Conservation (phyloP, 2,113 vertebrate genomes). For the Brachypteracias leptosomus region DNA sequence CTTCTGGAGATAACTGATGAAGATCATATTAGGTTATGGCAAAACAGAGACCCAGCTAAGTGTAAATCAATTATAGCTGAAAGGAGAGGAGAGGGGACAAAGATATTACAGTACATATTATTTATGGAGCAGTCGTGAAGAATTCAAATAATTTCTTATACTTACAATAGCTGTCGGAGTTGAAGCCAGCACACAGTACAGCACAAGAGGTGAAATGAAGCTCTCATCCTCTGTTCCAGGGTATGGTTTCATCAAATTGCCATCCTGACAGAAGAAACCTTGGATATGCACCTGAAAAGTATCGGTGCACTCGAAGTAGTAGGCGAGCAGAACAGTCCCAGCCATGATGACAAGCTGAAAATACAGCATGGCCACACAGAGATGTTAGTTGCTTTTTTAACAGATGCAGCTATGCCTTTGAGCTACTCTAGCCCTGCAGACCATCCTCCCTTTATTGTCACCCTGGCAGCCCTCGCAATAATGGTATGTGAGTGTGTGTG, state of each 20-base stretch:
- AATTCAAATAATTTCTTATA: slow-evolving; percentile 61
- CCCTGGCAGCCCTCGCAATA: slow-evolving; percentile 11
- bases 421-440: slow-evolving; percentile 34
- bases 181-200: slow-evolving; percentile 93
- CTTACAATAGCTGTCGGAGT: slow-evolving; percentile 92
- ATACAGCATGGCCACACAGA: slow-evolving; percentile 82
- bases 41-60: neutral
- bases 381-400: slow-evolving; percentile 64
- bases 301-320: slow-evolving; percentile 98
- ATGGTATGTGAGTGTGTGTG: neutral
- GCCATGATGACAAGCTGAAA: slow-evolving; percentile 99
- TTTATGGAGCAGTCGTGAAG: neutral
- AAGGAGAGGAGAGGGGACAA: neutral
- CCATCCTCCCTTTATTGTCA: slow-evolving; percentile 46
- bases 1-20: neutral
- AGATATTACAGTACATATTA: neutral
- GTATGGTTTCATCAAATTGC: slow-evolving; percentile 96
- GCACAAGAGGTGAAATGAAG: slow-evolving; percentile 92
- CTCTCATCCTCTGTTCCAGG: slow-evolving; percentile 92
- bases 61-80: neutral
- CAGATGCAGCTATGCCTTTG: slow-evolving; percentile 11
- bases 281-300: slow-evolving; percentile 95
- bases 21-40: neutral
- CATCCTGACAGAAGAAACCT: slow-evolving; percentile 98
- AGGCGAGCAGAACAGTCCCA: slow-evolving; percentile 93